These are phyloP conservation scores for Euglossa dilemma DNA, from an alignment of 1,140 invertebrate genomes.

Conservation along the genomic window DNA sequence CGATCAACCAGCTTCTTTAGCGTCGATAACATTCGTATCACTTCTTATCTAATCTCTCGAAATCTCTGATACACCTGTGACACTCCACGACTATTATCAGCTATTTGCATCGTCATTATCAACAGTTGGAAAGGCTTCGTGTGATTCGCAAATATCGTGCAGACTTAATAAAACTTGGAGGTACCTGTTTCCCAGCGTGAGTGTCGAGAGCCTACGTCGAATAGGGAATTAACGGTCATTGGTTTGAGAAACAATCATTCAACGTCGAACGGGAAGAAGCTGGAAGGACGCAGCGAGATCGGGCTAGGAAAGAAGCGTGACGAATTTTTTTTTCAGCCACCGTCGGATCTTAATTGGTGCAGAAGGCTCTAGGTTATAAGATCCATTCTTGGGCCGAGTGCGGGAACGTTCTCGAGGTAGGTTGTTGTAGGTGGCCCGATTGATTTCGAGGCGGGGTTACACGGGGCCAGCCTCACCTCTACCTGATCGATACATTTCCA, in stretches of 20 bases:
- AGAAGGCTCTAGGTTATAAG: background rate
- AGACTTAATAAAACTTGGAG: background rate
- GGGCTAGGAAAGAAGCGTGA: background rate
- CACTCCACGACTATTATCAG: background rate
- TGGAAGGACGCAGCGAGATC: too few species aligned
- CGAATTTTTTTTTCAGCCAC: background rate
- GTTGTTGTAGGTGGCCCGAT: constrained; percentile 30
- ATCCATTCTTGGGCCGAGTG: background rate
- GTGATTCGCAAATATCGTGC: background rate
- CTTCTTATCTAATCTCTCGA: constrained; percentile 1
- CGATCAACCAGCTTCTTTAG: background rate
- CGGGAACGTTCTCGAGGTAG: background rate
- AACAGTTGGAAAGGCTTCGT: background rate
- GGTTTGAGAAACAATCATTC: too few species aligned
- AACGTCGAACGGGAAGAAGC: background rate
- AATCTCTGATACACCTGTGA: background rate
- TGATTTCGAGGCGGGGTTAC: constrained; percentile 59
- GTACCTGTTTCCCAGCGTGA: background rate
- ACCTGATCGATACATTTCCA: constrained; percentile 59
- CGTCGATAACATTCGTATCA: background rate
- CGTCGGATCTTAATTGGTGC: background rate
- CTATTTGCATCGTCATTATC: background rate
- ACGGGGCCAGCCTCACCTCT: constrained; percentile 33
- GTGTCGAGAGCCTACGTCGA: background rate
- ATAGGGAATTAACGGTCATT: background rate